A percentile compares a stretch with the other conserved stretches of the same genome.
These are phyloP conservation scores for Nephrotoma appendiculata DNA, from an alignment of 2,888 invertebrate genomes.

Conservation along the genomic window DNA sequence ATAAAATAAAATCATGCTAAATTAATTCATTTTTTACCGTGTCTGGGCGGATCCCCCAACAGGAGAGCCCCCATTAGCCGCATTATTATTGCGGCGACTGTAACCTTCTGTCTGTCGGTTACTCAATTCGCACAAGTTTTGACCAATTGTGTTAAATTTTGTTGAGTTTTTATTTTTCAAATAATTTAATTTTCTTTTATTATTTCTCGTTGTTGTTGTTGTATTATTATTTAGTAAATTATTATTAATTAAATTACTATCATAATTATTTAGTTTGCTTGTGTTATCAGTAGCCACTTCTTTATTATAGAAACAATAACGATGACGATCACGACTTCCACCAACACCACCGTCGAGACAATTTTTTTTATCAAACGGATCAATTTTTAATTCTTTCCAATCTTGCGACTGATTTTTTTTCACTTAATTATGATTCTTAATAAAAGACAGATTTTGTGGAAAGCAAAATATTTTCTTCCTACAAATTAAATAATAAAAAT, in stretches of 20 bases:
- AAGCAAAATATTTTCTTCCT: background rate
- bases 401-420: background rate
- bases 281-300: background rate
- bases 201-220: background rate
- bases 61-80: constrained; percentile 16
- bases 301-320: background rate
- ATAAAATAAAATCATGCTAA: background rate
- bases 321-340: background rate
- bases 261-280: background rate
- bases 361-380: background rate
- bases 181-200: background rate
- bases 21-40: constrained; percentile 14
- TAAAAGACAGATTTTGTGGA: background rate
- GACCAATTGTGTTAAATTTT: constrained; percentile 15
- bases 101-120: constrained; percentile 19
- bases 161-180: background rate
- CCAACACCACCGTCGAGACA: background rate
- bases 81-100: constrained; percentile 20
- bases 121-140: constrained; percentile 20
- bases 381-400: background rate
- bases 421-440: background rate
- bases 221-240: background rate
- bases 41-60: constrained; percentile 16
- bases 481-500: background rate
- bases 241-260: background rate